Percentiles rank a stretch among this genome's conserved stretches.
Conservation (phyloP, 2,797 vertebrate species). For the Lutjanus argentimaculatus region DNA sequence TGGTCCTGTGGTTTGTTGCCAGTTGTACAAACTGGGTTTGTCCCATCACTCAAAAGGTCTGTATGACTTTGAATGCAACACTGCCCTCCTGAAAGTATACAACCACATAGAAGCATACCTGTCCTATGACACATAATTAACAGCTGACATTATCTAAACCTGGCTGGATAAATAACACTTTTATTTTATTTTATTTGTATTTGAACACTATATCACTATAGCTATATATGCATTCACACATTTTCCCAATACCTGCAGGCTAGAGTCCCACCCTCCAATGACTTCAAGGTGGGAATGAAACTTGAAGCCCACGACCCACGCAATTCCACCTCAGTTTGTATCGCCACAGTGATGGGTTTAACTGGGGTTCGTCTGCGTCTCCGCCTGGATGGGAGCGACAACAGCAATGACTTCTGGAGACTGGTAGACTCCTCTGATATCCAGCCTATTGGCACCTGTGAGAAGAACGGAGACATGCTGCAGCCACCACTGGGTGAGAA, state of each 20-base stretch:
- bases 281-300: slow-evolving; percentile 98
- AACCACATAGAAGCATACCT: not conserved
- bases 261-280: slow-evolving; percentile 91
- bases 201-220: no score
- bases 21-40: not conserved
- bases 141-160: not conserved
- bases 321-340: slow-evolving; percentile 93
- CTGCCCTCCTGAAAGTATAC: not conserved
- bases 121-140: not conserved
- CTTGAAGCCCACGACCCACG: slow-evolving; percentile 95
- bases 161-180: not conserved
- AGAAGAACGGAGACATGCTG: slow-evolving; percentile 97
- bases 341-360: slow-evolving; percentile 94
- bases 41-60: not conserved
- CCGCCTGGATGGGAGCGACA: slow-evolving; percentile 95
- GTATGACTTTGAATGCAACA: not conserved
- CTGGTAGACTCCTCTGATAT: slow-evolving; percentile 97
- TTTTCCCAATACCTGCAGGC: slow-evolving; percentile 83
- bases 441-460: slow-evolving; percentile 95
- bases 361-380: slow-evolving; percentile 93
- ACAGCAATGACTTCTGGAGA: slow-evolving; percentile 98
- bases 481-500: slow-evolving; percentile 94
- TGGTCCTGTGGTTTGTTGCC: not conserved
- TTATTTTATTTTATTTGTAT: no score
- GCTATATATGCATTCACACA: not conserved